A percentile compares a stretch with the other conserved stretches of the same genome.
phyloP scores from a whole-genome alignment of 1,140 invertebrate species.

The Pseudachorutes palmiensis region DNA sequence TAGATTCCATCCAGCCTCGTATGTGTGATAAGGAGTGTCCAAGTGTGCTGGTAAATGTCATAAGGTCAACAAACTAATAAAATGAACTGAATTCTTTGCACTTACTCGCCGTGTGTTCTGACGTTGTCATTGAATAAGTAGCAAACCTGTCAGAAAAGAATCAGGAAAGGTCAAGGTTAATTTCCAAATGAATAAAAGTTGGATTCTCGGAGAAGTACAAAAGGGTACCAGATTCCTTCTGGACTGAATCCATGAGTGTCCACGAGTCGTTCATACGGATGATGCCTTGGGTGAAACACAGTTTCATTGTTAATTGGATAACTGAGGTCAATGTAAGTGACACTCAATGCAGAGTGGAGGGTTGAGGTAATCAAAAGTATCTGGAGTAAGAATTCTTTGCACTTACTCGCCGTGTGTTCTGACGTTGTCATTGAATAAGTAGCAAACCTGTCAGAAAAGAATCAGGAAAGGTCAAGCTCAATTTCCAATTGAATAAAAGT shows the following conservation, averaged over 20 bases:
- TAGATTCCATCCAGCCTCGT: slow-evolving; percentile 20
- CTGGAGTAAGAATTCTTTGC: too few species aligned
- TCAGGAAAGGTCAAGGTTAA: neutral
- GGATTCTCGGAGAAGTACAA: neutral
- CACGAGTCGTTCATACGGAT: slow-evolving; percentile 14
- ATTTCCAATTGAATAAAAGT: neutral
- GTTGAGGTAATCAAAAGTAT: too few species aligned
- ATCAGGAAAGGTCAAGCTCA: neutral
- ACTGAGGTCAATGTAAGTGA: slow-evolving; percentile 17
- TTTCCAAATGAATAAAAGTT: neutral
- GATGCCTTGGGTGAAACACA: slow-evolving; percentile 15
- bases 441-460: neutral
- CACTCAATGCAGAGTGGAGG: neutral
- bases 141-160: neutral
- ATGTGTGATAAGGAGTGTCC: slow-evolving; percentile 24
- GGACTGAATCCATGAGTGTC: slow-evolving; percentile 10
- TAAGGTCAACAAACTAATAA: slow-evolving; percentile 9
- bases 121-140: slow-evolving; percentile 17
- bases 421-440: slow-evolving; percentile 17
- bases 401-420: slow-evolving; percentile 4
- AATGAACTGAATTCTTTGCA: neutral
- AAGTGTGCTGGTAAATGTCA: slow-evolving; percentile 17
- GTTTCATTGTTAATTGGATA: slow-evolving; percentile 20
- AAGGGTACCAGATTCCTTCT: slow-evolving; percentile 17
- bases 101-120: slow-evolving; percentile 7